These are phyloP conservation scores for Champsocephalus gunnari DNA, from an alignment of 2,797 vertebrate genomes.

Conservation along the genomic window DNA sequence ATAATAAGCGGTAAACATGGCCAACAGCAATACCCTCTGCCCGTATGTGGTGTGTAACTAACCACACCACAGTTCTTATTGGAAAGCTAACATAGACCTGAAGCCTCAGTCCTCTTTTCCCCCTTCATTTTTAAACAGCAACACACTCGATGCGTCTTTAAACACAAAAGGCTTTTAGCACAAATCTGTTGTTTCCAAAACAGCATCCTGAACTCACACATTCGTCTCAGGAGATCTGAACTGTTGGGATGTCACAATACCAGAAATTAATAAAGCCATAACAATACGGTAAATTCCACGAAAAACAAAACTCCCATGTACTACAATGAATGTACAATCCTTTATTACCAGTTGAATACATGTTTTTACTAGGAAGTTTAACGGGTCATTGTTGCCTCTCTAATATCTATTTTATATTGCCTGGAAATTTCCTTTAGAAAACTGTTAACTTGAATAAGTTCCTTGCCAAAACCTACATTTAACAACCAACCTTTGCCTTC, in stretches of 20 bases:
- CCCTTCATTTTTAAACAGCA: not conserved
- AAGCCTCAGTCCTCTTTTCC: not conserved
- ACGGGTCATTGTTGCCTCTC: too few relatives aligned
- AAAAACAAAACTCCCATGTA: too few relatives aligned
- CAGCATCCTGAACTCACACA: not conserved
- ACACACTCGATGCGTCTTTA: not conserved
- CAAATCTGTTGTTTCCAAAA: not conserved
- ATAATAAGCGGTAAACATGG: not conserved
- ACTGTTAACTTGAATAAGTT: too few relatives aligned
- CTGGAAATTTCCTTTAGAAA: too few relatives aligned
- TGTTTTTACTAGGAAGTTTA: too few relatives aligned
- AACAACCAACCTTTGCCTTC: too few relatives aligned
- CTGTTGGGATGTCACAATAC: not conserved
- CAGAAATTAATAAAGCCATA: too few relatives aligned
- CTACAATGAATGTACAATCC: too few relatives aligned
- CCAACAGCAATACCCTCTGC: not conserved
- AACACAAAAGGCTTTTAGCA: not conserved
- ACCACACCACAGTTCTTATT: not conserved
- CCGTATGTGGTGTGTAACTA: not conserved
- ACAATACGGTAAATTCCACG: too few relatives aligned
- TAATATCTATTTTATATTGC: too few relatives aligned
- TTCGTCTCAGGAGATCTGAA: not conserved
- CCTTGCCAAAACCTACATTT: too few relatives aligned
- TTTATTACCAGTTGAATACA: too few relatives aligned
- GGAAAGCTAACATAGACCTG: not conserved